Percentiles rank a stretch among this genome's conserved stretches.
phyloP scores from a whole-genome alignment of 2,888 invertebrate genomes.

The Limnephilus marmoratus region DNA sequence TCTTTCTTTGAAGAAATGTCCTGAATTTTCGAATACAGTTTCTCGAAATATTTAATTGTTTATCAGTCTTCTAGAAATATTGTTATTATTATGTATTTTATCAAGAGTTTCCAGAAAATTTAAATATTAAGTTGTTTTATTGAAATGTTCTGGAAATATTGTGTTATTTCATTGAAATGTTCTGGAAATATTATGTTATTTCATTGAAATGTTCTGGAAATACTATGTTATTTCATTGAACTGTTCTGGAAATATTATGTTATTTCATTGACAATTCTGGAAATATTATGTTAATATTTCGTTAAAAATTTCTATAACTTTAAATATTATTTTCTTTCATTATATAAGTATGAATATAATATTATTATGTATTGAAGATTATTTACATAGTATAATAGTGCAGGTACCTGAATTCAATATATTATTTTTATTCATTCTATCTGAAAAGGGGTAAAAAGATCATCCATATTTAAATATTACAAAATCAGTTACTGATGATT shows the following conservation, averaged over 20 bases:
- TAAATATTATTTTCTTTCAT: background rate
- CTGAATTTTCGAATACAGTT: background rate
- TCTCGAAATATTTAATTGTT: too few relatives aligned
- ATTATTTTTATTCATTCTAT: background rate
- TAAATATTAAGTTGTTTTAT: too few relatives aligned
- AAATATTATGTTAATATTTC: slow-evolving; percentile 2
- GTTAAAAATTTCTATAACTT: background rate
- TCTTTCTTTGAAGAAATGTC: background rate
- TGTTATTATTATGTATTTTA: background rate
- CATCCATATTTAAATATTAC: background rate
- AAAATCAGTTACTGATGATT: background rate
- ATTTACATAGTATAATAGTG: background rate
- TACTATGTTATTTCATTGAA: background rate
- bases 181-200: background rate
- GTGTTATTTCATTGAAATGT: background rate
- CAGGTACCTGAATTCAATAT: slow-evolving; percentile 4
- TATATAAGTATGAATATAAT: slow-evolving; percentile 7
- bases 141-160: background rate
- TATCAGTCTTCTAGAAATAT: too few relatives aligned
- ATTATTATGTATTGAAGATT: background rate
- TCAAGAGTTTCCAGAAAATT: background rate
- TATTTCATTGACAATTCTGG: background rate
- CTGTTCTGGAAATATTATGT: background rate
- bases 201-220: background rate
- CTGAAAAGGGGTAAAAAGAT: background rate